These are phyloP conservation scores for Trematocara marginatum DNA, from an alignment of 2,113 vertebrate species.

Conservation along the genomic window DNA sequence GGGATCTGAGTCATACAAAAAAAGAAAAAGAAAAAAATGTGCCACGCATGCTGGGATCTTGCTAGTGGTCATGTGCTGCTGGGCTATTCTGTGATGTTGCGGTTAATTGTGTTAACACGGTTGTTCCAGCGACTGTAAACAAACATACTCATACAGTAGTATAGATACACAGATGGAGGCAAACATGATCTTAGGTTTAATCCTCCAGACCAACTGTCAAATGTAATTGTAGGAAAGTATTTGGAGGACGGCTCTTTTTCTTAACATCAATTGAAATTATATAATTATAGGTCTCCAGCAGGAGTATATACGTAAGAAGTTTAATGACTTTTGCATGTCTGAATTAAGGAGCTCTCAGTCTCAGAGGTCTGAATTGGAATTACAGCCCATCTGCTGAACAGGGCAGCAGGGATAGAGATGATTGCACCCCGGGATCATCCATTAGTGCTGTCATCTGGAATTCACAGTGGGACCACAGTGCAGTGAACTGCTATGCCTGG, in stretches of 20 bases:
- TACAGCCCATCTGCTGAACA: constrained; percentile 47
- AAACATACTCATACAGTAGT: not conserved
- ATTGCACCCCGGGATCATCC: constrained; percentile 57
- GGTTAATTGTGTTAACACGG: constrained; percentile 32
- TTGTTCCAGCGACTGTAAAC: not conserved
- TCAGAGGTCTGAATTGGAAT: constrained; percentile 39
- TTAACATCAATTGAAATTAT: constrained; percentile 50
- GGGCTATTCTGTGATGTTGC: constrained; percentile 5
- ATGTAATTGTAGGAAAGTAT: constrained; percentile 50
- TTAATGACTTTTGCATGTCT: constrained; percentile 63
- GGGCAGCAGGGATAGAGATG: constrained; percentile 47
- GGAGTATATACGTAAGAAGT: not conserved
- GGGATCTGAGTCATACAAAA: not conserved
- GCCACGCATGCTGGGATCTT: constrained; percentile 16
- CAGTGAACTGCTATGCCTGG: not conserved
- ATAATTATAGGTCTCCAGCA: constrained; percentile 52
- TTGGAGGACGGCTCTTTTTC: constrained; percentile 6
- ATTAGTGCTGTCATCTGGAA: constrained; percentile 56
- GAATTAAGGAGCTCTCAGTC: constrained; percentile 30
- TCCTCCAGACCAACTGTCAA: constrained; percentile 30
- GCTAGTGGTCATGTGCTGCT: constrained; percentile 15
- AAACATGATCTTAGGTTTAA: constrained; percentile 8
- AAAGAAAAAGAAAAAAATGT: constrained; percentile 9
- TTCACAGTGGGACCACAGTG: constrained; percentile 25
- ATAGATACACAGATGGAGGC: not conserved